Evolutionary conservation across 2,113 vertebrate genomes (phyloP), one percentile per base, ranked within the genome.

Genomic region (Grallaria varia): DNA sequence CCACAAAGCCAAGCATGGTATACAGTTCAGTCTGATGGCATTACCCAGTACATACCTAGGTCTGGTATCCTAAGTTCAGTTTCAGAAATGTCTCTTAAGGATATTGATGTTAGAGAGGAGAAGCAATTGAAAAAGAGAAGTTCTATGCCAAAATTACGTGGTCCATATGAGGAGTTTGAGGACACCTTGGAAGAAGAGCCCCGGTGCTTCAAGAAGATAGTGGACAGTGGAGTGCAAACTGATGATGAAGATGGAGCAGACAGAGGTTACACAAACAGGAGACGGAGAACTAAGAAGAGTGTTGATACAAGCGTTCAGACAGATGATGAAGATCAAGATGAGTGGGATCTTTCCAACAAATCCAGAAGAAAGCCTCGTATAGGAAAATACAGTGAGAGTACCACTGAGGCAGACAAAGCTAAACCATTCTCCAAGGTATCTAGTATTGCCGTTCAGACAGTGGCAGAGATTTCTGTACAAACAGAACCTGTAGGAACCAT

Each of bases 391-490:
- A 96, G 78, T 40, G 98, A 98, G 76, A 98, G 95, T 93, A 94
- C 95, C 2, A 2, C 94, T 64, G 98, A 98, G 74, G 90, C 71
- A 68, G 98, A 98, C 96, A 99, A 97, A 98, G 94, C 87, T 94
- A 99, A 99, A 49, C 97, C 98, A 52, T 97, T 97, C 86, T 98
- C 99, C 72, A 99, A 99, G 96, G 99, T 99, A 44, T 98, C 99
- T 77, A 99, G 99, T 89, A 99, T 99, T 96, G 99, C 99, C 45
- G 99, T 99, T 77, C 99, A 99, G 97, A 99, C 99, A 68, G 99
- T 99, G 60, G 98, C 99, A 60, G 99, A 99, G 97, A 99, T 99
- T 91, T 99, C 99, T 60, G 99, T 99, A 66, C 99, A 99, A 97
- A 99, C 99, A 37, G 99, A 99, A 93, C 98, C 99, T 39, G 98